These are phyloP conservation scores for Halyomorpha halys DNA, from an alignment of 1,140 invertebrate species.

Conservation along the genomic window DNA sequence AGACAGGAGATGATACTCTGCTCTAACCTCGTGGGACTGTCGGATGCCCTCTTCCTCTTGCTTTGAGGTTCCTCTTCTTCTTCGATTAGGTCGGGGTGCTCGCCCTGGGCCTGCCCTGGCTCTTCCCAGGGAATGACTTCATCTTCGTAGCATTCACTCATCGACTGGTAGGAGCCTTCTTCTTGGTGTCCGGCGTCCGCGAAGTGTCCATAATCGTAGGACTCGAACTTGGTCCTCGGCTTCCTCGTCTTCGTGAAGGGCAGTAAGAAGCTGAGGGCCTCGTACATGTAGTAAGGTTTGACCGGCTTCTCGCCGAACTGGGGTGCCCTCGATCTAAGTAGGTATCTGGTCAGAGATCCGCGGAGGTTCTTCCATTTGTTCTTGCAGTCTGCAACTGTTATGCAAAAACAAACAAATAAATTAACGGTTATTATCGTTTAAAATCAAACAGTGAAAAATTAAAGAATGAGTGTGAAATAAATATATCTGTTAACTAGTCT, in stretches of 20 bases:
- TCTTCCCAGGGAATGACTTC: slow-evolving; percentile 2
- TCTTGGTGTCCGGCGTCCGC: neutral
- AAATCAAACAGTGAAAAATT: too few species aligned
- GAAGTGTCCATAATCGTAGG: neutral
- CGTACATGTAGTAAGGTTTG: slow-evolving; percentile 10
- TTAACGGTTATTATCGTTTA: too few species aligned
- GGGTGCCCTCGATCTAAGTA: neutral
- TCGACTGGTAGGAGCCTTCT: slow-evolving; percentile 5
- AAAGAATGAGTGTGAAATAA: too few species aligned
- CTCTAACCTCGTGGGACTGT: too few species aligned
- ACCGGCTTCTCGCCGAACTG: slow-evolving; percentile 13
- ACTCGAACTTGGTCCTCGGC: slow-evolving; percentile 3
- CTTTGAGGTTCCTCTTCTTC: too few species aligned
- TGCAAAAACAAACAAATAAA: too few species aligned
- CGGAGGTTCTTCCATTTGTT: slow-evolving; percentile 15
- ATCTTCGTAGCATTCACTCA: slow-evolving; percentile 9
- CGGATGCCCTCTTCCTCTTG: too few species aligned
- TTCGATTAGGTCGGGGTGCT: too few species aligned
- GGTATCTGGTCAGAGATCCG: neutral
- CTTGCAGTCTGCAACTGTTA: slow-evolving; percentile 7
- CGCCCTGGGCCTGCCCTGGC: too few species aligned
- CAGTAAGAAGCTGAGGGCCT: slow-evolving; percentile 6
- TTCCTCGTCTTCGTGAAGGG: slow-evolving; percentile 13
- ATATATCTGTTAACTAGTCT: too few species aligned
- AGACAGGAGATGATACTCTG: too few species aligned